Evolutionary conservation across 1,140 invertebrate genomes (phyloP).

Genomic region (Lordiphosa collinella): DNA sequence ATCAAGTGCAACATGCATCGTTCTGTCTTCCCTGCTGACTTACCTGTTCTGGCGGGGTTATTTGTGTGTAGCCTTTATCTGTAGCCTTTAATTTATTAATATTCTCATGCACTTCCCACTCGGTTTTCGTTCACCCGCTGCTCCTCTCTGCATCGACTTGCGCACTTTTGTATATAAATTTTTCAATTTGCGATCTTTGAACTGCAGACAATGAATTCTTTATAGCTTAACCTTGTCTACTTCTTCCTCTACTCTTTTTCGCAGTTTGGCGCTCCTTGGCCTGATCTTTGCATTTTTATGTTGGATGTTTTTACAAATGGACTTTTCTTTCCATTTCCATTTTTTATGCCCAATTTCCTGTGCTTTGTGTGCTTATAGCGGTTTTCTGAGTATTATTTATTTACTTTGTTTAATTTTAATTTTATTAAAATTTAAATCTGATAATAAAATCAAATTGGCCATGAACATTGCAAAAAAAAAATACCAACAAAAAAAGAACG

Average conservation of each 20-base stretch:
- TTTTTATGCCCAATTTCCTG: constrained; percentile 49
- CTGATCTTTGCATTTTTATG: neutral
- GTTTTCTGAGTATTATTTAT: constrained; percentile 18
- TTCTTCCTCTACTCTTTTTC: constrained; percentile 6
- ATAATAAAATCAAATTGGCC: constrained; percentile 52
- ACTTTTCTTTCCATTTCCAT: constrained; percentile 13
- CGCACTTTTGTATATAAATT: constrained; percentile 46
- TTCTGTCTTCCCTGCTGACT: constrained; percentile 11
- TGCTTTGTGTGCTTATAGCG: constrained; percentile 27
- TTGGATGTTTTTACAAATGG: neutral
- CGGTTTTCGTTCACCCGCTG: constrained; percentile 7
- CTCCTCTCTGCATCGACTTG: constrained; percentile 12
- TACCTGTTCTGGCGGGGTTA: constrained; percentile 16
- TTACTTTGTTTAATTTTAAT: constrained; percentile 14
- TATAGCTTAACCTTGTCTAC: constrained; percentile 72
- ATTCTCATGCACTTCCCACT: constrained; percentile 63
- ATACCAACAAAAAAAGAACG: constrained; percentile 2
- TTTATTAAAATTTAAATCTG: constrained; percentile 51
- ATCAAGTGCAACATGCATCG: constrained; percentile 68
- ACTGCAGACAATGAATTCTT: constrained; percentile 71
- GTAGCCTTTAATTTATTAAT: constrained; percentile 76
- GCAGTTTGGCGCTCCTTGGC: neutral
- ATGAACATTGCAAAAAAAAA: constrained; percentile 22
- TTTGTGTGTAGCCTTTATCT: constrained; percentile 65
- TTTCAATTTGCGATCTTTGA: constrained; percentile 78